Base-by-base conservation (phyloP, 2,113 vertebrate species). In the Plestiodon gilberti region DNA sequence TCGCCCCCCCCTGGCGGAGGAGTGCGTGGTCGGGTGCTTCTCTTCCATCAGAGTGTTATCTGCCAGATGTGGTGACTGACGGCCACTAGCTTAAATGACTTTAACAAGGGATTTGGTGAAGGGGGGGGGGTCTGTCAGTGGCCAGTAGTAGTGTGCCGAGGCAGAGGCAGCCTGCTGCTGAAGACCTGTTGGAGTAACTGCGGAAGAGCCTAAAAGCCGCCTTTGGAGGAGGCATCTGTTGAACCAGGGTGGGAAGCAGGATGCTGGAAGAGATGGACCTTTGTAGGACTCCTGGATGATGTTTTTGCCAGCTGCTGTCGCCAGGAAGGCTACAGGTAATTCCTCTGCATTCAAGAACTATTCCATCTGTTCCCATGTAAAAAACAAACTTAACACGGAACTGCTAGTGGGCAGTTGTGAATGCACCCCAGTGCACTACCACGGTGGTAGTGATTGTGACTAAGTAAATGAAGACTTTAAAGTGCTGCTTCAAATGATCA, bases 1-100 rank as follows among this genome's bases (percentile, higher is more conserved):
- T 99, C 89, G 97, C 97, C 52, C 97, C 97, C 23, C 87, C 92
- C 1, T 99, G 98, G 97, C 98, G n/a, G n/a, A n/a, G n/a, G 95
- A 88, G 92, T 89, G 0, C 95, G 38, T 3, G 25, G 9, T 23
- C 9, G 25, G 10, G 40, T 14, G 40, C 28, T 43, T 75, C n/a
- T 10, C 6, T 75, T 14, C 55, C 1, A 48, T 7, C 11, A 30
- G 6, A 11, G 48, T 52, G 11, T 75, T 52, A 28, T 52, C 6
- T 15, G 52, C 73, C n/a, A n/a, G n/a, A n/a, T n/a, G n/a, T n/a
- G n/a, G n/a, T 52, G 13, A 23, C 4, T 28, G 25, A 13, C 1
- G 25, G 40, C 23, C 13, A 13, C 25, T 75, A 4, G 43, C 43
- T 30, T 75, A 17, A 13, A 28, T 52, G 25, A 11, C 25, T 75